These are phyloP conservation scores for Drosophila lacertosa DNA, from an alignment of 1,140 invertebrate genomes.

Conservation along the genomic window DNA sequence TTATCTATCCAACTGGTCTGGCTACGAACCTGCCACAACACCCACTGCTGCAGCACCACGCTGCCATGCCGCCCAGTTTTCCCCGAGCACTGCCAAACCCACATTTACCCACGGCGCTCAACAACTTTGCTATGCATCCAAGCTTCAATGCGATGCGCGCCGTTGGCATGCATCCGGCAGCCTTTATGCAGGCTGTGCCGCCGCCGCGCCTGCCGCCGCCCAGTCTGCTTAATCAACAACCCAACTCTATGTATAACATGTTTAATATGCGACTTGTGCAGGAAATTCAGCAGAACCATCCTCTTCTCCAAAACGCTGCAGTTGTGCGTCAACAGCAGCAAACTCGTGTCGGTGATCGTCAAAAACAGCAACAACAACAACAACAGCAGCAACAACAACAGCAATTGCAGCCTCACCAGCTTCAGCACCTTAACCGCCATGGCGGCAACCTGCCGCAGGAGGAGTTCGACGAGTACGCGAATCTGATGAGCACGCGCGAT, in stretches of 20 bases:
- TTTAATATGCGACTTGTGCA: conserved; percentile 85
- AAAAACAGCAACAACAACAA: conserved; percentile 43
- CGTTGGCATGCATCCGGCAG: conserved; percentile 77
- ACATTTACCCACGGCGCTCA: conserved; percentile 78
- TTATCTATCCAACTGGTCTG: conserved; percentile 65
- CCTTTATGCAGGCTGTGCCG: conserved; percentile 83
- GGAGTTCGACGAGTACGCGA: conserved; percentile 91
- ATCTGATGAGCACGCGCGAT: conserved; percentile 95
- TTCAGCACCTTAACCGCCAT: conserved; percentile 45
- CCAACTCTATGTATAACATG: conserved; percentile 80
- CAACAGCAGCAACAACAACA: conserved; percentile 56
- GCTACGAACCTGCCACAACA: conserved; percentile 58
- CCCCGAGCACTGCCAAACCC: conserved; percentile 82
- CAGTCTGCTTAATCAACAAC: conserved; percentile 65
- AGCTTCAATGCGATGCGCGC: conserved; percentile 83
- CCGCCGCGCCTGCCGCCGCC: conserved; percentile 67
- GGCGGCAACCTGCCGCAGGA: conserved; percentile 75
- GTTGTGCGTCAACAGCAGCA: conserved; percentile 67
- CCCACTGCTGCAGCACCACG: conserved; percentile 70
- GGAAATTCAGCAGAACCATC: conserved; percentile 86
- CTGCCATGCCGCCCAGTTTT: conserved; percentile 70
- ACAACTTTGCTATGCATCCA: conserved; percentile 84
- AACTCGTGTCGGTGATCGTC: conserved; percentile 41
- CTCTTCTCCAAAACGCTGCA: conserved; percentile 84
- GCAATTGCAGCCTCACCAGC: conserved; percentile 32